phyloP scores from a whole-genome alignment of 2,797 vertebrate genomes.

The Spea hammondii region DNA sequence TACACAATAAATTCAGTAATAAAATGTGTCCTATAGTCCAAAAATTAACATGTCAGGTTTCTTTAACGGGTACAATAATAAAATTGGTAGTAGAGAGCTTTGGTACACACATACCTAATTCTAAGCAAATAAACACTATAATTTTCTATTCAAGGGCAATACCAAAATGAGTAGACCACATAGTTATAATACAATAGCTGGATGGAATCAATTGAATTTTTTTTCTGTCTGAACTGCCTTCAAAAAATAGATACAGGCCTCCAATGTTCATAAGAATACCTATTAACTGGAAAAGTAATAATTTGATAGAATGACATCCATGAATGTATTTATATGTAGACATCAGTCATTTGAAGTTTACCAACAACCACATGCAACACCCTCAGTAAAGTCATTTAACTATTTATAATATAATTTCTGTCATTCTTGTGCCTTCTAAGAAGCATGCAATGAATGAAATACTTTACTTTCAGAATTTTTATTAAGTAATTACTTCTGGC shows the following conservation, averaged over 20 bases:
- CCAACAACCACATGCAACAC: neutral
- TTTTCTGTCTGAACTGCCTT: neutral
- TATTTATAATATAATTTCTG: neutral
- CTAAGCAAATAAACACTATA: neutral
- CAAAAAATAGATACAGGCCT: slow-evolving; percentile 4
- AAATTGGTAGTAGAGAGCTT: neutral
- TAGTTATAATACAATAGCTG: neutral
- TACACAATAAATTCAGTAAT: too few species aligned
- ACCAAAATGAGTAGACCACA: too few species aligned
- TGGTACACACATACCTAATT: neutral
- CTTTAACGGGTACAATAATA: too few species aligned
- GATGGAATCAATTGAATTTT: neutral
- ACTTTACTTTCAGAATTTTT: too few species aligned
- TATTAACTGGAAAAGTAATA: slow-evolving; percentile 21
- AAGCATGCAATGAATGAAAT: neutral
- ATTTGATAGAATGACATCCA: slow-evolving; percentile 27
- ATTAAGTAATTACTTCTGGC: neutral
- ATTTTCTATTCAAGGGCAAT: neutral
- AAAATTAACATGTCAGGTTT: too few species aligned
- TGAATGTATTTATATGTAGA: slow-evolving; percentile 31
- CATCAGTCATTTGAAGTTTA: slow-evolving; percentile 24
- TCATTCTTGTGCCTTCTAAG: neutral
- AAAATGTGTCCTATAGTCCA: too few species aligned
- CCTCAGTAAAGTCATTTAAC: neutral
- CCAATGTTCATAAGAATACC: slow-evolving; percentile 16